A percentile compares a stretch with the other conserved stretches of the same genome.
Conservation (phyloP, 2,113 vertebrate genomes). For the Campylorhamphus procurvoides region DNA sequence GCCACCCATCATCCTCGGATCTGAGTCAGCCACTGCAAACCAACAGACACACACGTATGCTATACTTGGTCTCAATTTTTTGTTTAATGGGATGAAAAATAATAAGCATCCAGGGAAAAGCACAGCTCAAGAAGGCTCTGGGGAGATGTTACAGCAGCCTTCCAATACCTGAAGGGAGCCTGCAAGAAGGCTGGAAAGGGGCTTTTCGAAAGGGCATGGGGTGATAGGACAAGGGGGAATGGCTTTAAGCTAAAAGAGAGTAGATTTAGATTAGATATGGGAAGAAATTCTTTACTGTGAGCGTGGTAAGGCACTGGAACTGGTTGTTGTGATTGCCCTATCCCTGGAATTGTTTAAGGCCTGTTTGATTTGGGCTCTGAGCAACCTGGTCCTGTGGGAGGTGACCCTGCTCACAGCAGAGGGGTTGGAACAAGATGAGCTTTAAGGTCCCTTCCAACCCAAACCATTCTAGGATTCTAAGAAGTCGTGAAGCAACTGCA, state of each 20-base stretch:
- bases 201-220: not conserved
- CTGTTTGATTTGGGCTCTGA: not conserved
- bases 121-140: not conserved
- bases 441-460: not conserved
- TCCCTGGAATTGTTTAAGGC: not conserved
- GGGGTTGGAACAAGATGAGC: not conserved
- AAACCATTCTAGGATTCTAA: not conserved
- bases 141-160: not conserved
- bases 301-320: not conserved
- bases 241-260: not conserved
- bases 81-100: not conserved
- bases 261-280: not conserved
- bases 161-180: not conserved
- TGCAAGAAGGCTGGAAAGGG: not conserved
- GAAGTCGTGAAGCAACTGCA: not conserved
- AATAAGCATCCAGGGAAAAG: not conserved
- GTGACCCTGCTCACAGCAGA: not conserved
- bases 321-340: not conserved
- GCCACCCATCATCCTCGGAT: not conserved
- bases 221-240: not conserved
- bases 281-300: not conserved
- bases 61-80: not conserved
- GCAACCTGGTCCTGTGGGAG: not conserved
- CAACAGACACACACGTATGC: accelerated
- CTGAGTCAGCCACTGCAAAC: not conserved